Evolutionary conservation across 2,888 invertebrate genomes (phyloP), one percentile per base, ranked within the genome.

Genomic region (Andrena hattorfiana): DNA sequence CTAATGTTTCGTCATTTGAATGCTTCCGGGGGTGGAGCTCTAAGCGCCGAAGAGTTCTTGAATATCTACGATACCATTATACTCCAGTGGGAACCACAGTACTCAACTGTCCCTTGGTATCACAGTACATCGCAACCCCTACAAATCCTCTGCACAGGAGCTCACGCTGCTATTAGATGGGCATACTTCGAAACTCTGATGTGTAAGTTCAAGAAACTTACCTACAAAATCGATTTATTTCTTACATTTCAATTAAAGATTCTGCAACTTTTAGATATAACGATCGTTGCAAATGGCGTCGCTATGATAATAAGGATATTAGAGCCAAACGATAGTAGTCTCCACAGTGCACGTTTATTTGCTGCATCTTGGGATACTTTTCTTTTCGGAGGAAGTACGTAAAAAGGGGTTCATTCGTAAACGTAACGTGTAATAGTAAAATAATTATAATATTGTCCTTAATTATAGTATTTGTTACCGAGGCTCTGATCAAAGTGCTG

Each of bases 1-100:
- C 94, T 98, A 85, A 97, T 97, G 95, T 98, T 97, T 94, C 97
- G 97, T 92, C 96, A 97, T 80, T 94, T 98, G 86, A 97, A 98
- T 94, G 94, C 95, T 49, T 96, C 96, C 0, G 95, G 95, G 4
- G 95, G 95, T 7, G 97, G 97, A 2, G 95, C 95, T 1, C 94
- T 98, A 42, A 95, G 95, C 10, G 94, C 96, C 73, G 95, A 96
- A 23, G 97, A 98, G 94, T 98, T 98, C 94, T 95, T 96, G 77
- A 94, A 95, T 30, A 94, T 97, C 68, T 97, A 96, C 91, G 97
- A 98, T 85, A 96, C 96, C 71, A 95, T 96, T 69, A 96, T 96
- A 83, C 94, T 98, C 69, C 95, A 96, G 83, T 98, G 98, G 98
- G 96, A 96, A 86, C 95, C 96, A 56, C 96, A 97, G 92, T 95